A percentile compares a stretch with the other conserved stretches of the same genome.
Conservation (phyloP, 2,797 vertebrate genomes). For the Argentina silus region DNA sequence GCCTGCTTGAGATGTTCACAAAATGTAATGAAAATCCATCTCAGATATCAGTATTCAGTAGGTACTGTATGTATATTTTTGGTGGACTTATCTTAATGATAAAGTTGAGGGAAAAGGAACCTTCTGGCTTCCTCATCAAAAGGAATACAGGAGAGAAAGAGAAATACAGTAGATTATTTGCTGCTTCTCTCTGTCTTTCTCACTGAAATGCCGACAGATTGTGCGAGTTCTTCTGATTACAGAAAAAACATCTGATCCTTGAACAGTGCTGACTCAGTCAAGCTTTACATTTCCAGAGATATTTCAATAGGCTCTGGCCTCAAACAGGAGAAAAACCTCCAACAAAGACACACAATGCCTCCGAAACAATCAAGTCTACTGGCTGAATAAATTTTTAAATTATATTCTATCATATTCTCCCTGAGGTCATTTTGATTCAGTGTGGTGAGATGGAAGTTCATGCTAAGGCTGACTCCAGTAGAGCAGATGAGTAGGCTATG, state of each 20-base stretch:
- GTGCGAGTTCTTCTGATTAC: constrained; percentile 24
- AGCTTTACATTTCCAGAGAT: constrained; percentile 25
- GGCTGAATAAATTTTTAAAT: constrained; percentile 16
- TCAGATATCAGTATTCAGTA: not conserved
- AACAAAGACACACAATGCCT: not conserved
- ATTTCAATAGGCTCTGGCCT: constrained; percentile 16
- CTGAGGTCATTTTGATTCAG: constrained; percentile 1
- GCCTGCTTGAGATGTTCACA: constrained; percentile 43
- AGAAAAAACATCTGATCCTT: constrained; percentile 12
- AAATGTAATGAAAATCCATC: constrained; percentile 29
- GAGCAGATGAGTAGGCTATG: constrained; percentile 20
- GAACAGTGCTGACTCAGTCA: constrained; percentile 33
- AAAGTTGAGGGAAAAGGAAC: constrained; percentile 21
- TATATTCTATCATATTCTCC: not conserved
- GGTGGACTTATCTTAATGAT: not conserved
- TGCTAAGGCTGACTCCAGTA: not conserved
- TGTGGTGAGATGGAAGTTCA: constrained; percentile 8
- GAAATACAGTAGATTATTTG: constrained; percentile 17
- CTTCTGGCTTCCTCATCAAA: constrained; percentile 31
- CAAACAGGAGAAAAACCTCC: not conserved
- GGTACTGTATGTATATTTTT: not conserved
- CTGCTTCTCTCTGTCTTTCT: not conserved
- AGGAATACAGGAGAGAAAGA: constrained; percentile 1
- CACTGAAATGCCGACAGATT: not conserved
- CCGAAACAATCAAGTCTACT: not conserved